These are phyloP conservation scores for Carollia perspicillata DNA, from an alignment of 2,113 vertebrate genomes.

Conservation along the genomic window DNA sequence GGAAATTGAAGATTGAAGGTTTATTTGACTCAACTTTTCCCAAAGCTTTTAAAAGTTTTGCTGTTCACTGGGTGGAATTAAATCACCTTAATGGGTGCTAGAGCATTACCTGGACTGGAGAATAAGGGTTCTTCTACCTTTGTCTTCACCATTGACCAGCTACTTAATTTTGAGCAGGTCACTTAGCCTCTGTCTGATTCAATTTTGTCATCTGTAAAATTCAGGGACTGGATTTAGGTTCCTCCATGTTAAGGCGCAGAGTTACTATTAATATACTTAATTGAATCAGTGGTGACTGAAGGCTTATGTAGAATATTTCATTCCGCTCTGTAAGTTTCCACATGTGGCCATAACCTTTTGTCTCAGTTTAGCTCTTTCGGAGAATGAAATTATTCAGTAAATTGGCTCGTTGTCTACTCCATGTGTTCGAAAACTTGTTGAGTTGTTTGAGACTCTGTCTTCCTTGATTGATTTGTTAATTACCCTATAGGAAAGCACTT, in stretches of 20 bases:
- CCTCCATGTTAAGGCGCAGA: not conserved
- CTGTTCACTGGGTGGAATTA: not conserved
- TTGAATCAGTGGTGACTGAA: not conserved
- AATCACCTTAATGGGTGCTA: not conserved
- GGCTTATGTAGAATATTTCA: not conserved
- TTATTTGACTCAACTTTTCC: not conserved
- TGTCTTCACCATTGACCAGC: not conserved
- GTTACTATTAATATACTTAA: not conserved
- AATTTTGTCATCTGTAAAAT: slow-evolving; percentile 19
- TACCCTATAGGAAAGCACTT: slow-evolving; percentile 2
- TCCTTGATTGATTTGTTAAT: slow-evolving; percentile 52
- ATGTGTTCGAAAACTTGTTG: slow-evolving; percentile 23
- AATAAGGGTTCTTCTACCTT: not conserved
- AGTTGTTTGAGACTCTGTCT: slow-evolving; percentile 30
- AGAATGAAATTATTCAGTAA: slow-evolving; percentile 41
- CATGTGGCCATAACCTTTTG: not conserved
- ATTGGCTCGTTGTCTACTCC: slow-evolving; percentile 1
- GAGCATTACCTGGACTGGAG: not conserved
- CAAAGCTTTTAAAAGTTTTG: not conserved
- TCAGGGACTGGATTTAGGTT: not conserved
- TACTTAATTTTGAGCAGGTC: not conserved
- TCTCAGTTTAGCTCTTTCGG: not conserved
- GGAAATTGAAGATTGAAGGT: not conserved
- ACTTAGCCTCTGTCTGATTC: not conserved
- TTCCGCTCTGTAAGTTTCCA: not conserved